These are phyloP conservation scores for Spermophilus dauricus DNA, from an alignment of 2,113 vertebrate genomes.

Conservation along the genomic window DNA sequence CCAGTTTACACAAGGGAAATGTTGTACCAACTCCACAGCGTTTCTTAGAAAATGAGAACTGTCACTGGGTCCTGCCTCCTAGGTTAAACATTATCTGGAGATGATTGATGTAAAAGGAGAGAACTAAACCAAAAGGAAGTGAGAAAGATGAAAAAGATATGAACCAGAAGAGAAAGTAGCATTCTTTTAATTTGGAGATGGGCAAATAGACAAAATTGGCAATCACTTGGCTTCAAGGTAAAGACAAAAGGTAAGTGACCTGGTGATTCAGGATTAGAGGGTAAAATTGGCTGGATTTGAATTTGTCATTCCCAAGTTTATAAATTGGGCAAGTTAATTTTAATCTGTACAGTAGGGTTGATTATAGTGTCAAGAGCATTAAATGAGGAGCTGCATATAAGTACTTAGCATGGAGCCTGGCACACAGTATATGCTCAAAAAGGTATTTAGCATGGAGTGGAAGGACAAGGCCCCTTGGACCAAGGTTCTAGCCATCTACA, in stretches of 20 bases:
- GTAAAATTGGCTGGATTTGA: background rate
- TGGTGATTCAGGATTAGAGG: background rate
- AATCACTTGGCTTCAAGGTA: background rate
- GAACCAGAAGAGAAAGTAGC: background rate
- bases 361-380: background rate
- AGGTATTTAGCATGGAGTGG: background rate
- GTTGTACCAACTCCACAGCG: background rate
- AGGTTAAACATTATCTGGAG: background rate
- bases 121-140: background rate
- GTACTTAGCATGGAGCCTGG: background rate
- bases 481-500: background rate
- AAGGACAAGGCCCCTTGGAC: background rate
- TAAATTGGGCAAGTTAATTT: background rate
- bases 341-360: background rate
- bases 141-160: background rate
- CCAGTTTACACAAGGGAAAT: slow-evolving; percentile 43
- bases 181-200: background rate
- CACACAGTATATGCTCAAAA: background rate
- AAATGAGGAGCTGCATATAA: background rate
- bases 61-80: background rate
- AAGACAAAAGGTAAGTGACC: background rate
- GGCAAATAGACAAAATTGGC: background rate
- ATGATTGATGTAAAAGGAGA: background rate
- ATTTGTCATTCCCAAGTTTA: background rate
- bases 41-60: slow-evolving; percentile 38